A percentile compares a stretch with the other conserved stretches of the same genome.
Conservation (phyloP, 2,797 vertebrate genomes). For the Coccyzus lansbergi region DNA sequence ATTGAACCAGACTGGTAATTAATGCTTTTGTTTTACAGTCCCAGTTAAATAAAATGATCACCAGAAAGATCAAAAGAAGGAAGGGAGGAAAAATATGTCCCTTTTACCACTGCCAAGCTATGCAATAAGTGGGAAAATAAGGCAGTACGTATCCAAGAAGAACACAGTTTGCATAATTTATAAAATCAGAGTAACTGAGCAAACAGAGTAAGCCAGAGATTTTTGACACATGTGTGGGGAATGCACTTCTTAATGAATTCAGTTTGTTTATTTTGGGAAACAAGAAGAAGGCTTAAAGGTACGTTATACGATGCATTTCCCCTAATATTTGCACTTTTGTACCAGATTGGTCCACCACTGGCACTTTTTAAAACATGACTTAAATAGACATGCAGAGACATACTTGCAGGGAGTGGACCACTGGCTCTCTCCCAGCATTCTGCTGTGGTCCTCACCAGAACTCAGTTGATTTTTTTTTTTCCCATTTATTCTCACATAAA, state of each 20-base stretch:
- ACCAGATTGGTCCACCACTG: not conserved
- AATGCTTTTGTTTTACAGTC: not conserved
- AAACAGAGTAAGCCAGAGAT: not conserved
- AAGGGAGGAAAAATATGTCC: not conserved
- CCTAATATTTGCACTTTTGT: not conserved
- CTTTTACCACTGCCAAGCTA: not conserved
- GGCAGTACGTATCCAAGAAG: not conserved
- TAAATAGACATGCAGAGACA: not conserved
- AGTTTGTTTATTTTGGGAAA: not conserved
- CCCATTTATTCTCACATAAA: not conserved
- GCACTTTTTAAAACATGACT: not conserved
- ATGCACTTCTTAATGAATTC: not conserved
- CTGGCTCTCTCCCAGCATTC: not conserved
- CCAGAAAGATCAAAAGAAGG: not conserved
- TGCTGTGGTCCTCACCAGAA: not conserved
- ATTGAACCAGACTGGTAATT: not conserved
- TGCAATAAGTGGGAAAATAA: slow-evolving; percentile 6
- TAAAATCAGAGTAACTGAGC: not conserved
- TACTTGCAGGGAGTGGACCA: not conserved
- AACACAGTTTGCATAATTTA: not conserved
- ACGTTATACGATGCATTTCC: not conserved
- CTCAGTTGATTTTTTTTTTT: not conserved
- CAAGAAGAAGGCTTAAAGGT: not conserved
- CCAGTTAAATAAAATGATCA: not conserved
- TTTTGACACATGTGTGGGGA: not conserved